Evolutionary conservation across 2,797 vertebrate genomes (phyloP).

Genomic region (Thaleichthys pacificus): DNA sequence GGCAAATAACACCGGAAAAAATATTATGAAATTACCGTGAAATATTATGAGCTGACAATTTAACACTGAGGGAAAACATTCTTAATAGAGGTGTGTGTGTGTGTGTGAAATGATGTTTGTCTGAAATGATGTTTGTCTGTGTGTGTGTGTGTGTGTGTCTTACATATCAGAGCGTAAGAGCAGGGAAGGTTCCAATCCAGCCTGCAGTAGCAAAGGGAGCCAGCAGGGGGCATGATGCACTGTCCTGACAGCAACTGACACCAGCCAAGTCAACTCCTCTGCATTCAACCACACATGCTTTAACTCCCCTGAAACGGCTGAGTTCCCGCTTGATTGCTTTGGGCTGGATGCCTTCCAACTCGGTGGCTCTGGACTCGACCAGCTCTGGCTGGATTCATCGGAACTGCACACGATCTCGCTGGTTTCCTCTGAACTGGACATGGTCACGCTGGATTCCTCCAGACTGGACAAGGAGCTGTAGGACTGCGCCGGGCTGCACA

Average conservation of each 20-base stretch:
- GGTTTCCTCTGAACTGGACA: background rate
- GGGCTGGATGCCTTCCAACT: constrained; percentile 4
- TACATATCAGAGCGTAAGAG: constrained; percentile 65
- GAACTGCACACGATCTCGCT: background rate
- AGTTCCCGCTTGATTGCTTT: background rate
- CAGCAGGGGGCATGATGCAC: constrained; percentile 55
- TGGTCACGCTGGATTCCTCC: background rate
- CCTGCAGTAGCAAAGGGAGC: constrained; percentile 68
- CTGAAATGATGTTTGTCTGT: background rate
- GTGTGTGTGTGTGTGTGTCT: constrained; percentile 22
- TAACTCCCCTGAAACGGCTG: fast-evolving
- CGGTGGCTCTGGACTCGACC: background rate
- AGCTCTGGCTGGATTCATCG: background rate
- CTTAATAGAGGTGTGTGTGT: background rate
- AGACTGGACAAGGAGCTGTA: background rate
- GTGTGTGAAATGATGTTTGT: background rate
- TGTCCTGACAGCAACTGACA: constrained; percentile 49
- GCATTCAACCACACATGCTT: constrained; percentile 26
- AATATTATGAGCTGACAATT: background rate
- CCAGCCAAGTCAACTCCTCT: constrained; percentile 53
- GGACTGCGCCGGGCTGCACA: background rate
- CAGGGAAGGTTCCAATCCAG: constrained; percentile 67
- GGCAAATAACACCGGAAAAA: constrained; percentile 23
- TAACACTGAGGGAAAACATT: too few species aligned
- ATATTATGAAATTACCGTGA: too few species aligned